Base-by-base conservation (phyloP, 2,113 vertebrate genomes). In the Casuarius casuarius region DNA sequence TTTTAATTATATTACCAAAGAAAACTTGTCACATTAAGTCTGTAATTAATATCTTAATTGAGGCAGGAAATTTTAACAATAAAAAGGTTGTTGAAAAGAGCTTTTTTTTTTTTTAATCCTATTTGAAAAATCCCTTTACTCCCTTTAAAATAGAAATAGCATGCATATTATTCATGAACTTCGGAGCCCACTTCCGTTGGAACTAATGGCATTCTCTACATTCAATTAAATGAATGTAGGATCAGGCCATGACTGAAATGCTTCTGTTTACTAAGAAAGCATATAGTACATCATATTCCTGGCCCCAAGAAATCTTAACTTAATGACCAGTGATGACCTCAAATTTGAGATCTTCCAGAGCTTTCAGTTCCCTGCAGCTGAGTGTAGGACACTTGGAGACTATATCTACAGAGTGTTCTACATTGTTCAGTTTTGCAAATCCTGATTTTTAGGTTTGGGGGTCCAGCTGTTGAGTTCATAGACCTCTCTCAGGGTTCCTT, bases 1-100 rank as follows among this genome's bases (percentile, higher is more conserved):
- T 90, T 95, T 73, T 87, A 95, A 87, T 94, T 92, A 82, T 17
- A 89, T 79, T 89, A 67, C 70, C 75, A 88, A 72, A 8, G 56
- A 97, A 96, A 94, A 67, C 15, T 78, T 83, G 35, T 33, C 49
- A 52, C 79, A 51, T 56, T 66, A 42, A 63, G 44, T 86, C n/a
- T 73, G 31, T 92, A 92, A 94, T 92, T 68, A 92, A 28, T 35
- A 87, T 65, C 35, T 68, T 94, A 90, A 79, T n/a, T 40, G 35
- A 92, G 22, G 20, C 10, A 75, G 38, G 31, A 89, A 79, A 26
- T 46, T 78, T 61, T 61, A 71, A 77, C 44, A 84, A 73, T 49
- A 56, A 71, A 90, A 81, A 72, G 12, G 18, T 81, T 84, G 7
- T 51, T 71, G 61, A 71, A 88, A 90, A 76, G 23, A 76, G 49